Percentiles rank a stretch among this genome's conserved stretches.
These are phyloP conservation scores for Threskiornis aethiopicus DNA, from an alignment of 2,797 vertebrate genomes.

Conservation along the genomic window DNA sequence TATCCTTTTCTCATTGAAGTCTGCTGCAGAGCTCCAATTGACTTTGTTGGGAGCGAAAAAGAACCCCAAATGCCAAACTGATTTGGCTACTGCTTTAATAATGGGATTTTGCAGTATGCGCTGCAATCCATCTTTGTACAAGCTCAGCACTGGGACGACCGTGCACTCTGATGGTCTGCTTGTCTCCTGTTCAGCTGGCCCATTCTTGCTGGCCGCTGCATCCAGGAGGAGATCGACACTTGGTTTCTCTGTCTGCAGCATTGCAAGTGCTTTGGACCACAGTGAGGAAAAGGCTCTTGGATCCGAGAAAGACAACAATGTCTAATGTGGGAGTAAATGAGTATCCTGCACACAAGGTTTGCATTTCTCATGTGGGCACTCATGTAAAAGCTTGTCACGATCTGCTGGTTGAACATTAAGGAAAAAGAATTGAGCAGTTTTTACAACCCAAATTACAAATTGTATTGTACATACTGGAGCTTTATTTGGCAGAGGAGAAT, in stretches of 20 bases:
- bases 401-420: background rate
- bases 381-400: background rate
- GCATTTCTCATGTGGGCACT: background rate
- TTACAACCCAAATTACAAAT: background rate
- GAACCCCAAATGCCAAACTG: conserved; percentile 20
- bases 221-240: background rate
- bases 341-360: background rate
- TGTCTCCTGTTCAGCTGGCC: background rate
- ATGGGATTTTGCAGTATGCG: background rate
- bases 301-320: background rate
- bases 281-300: background rate
- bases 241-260: background rate
- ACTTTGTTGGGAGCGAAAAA: conserved; percentile 44
- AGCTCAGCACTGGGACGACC: background rate
- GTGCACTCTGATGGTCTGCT: background rate
- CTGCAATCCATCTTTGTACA: conserved; percentile 8
- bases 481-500: background rate
- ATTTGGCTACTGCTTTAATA: conserved; percentile 27
- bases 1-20: conserved; percentile 12
- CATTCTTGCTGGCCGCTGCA: background rate
- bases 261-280: background rate
- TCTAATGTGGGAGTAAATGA: background rate
- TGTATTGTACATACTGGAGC: background rate
- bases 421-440: background rate
- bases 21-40: background rate